A percentile compares a stretch with the other conserved stretches of the same genome.
phyloP scores from a whole-genome alignment of 2,113 vertebrate species.

The Sebastes schlegelii region DNA sequence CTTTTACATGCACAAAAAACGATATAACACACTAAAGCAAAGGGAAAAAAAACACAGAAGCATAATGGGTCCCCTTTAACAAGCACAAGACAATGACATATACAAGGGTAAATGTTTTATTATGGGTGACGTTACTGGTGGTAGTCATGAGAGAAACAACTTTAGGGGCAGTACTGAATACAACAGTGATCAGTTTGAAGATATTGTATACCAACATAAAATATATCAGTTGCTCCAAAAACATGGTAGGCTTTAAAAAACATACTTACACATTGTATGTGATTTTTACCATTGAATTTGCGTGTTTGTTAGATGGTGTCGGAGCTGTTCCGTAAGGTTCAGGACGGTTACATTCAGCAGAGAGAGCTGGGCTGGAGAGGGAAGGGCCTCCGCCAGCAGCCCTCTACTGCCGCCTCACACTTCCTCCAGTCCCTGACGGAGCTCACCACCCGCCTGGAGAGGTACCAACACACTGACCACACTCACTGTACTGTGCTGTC shows the following conservation, averaged over 20 bases:
- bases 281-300: background rate
- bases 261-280: background rate
- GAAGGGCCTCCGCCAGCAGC: conserved; percentile 77
- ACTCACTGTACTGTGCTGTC: background rate
- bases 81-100: background rate
- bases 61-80: too few relatives aligned
- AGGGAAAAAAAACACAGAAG: too few relatives aligned
- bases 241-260: background rate
- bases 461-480: conserved; percentile 75
- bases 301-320: conserved; percentile 84
- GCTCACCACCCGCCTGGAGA: conserved; percentile 86
- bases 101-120: background rate
- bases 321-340: conserved; percentile 86
- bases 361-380: conserved; percentile 74
- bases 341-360: conserved; percentile 77
- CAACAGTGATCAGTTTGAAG: background rate
- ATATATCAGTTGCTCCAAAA: background rate
- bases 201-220: background rate
- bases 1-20: too few relatives aligned
- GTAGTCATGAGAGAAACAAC: background rate
- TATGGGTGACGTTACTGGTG: background rate
- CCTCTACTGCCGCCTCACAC: conserved; percentile 84
- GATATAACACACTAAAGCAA: too few relatives aligned
- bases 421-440: conserved; percentile 90
- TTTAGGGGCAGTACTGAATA: background rate